Evolutionary conservation across 2,113 vertebrate genomes (phyloP).

Genomic region (Cyanistes caeruleus): DNA sequence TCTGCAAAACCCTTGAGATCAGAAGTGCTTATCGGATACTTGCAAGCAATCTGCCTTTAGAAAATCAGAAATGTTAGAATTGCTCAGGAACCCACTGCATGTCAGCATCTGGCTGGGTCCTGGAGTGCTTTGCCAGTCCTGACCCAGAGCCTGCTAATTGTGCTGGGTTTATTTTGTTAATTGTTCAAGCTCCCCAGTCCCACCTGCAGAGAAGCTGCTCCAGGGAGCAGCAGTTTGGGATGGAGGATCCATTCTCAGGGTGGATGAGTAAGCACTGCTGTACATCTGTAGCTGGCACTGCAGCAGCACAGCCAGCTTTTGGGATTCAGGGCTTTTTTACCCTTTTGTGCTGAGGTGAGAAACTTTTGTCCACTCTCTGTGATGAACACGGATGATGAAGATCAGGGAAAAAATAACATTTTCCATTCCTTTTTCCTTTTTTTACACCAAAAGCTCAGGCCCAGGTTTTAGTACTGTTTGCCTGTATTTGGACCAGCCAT

Average conservation of each 20-base stretch:
- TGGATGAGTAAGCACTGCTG: not conserved
- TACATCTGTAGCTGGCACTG: not conserved
- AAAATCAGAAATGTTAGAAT: not conserved
- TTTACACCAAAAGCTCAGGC: not conserved
- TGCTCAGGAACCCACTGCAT: not conserved
- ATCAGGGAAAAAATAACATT: not conserved
- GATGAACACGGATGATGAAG: not conserved
- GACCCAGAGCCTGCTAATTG: not conserved
- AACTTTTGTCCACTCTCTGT: not conserved
- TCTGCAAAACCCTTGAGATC: not conserved
- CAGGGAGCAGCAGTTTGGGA: not conserved
- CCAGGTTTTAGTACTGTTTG: fast-evolving
- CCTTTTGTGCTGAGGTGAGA: not conserved
- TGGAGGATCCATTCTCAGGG: not conserved
- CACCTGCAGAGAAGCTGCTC: not conserved
- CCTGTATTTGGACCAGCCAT: not conserved
- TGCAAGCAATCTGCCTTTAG: not conserved
- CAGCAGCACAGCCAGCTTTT: not conserved
- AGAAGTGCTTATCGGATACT: not conserved
- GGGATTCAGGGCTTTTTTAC: not conserved
- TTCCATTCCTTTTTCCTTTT: not conserved
- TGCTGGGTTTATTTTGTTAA: not conserved
- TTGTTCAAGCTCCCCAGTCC: not conserved
- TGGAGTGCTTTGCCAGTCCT: not conserved
- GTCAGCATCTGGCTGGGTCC: not conserved